Evolutionary conservation across 2,888 invertebrate genomes (phyloP).

Genomic region (Gisinianus flammeolus): DNA sequence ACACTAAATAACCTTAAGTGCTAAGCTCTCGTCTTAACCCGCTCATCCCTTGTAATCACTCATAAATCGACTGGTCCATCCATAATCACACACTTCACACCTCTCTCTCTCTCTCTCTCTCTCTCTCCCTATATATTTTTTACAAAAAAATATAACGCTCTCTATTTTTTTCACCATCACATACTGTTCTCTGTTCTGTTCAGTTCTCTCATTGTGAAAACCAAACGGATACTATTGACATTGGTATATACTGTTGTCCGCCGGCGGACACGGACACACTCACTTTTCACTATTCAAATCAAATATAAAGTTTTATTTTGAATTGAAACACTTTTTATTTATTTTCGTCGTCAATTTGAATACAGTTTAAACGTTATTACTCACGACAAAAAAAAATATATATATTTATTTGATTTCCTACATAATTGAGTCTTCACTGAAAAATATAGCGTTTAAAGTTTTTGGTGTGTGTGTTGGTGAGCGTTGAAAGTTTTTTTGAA

Average conservation of each 20-base stretch:
- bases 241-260: background rate
- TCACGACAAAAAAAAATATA: too few relatives aligned
- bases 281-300: too few relatives aligned
- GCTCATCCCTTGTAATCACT: constrained; percentile 54
- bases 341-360: too few relatives aligned
- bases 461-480: too few relatives aligned
- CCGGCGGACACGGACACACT: background rate
- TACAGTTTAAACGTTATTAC: too few relatives aligned
- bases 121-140: constrained; percentile 18
- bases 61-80: constrained; percentile 50
- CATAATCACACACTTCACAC: constrained; percentile 28
- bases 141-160: background rate
- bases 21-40: constrained; percentile 43
- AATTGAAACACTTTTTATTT: too few relatives aligned
- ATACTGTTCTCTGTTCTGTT: background rate
- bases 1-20: constrained; percentile 45
- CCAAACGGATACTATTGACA: background rate
- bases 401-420: too few relatives aligned
- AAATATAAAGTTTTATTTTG: too few relatives aligned
- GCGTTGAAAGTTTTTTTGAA: too few relatives aligned
- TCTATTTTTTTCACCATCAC: background rate
- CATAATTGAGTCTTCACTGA: too few relatives aligned
- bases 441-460: too few relatives aligned
- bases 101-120: constrained; percentile 4
- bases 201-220: background rate